A percentile compares a stretch with the other conserved stretches of the same genome.
Evolutionary conservation across 2,113 vertebrate species (phyloP).

Genomic region (Oophaga pumilio): DNA sequence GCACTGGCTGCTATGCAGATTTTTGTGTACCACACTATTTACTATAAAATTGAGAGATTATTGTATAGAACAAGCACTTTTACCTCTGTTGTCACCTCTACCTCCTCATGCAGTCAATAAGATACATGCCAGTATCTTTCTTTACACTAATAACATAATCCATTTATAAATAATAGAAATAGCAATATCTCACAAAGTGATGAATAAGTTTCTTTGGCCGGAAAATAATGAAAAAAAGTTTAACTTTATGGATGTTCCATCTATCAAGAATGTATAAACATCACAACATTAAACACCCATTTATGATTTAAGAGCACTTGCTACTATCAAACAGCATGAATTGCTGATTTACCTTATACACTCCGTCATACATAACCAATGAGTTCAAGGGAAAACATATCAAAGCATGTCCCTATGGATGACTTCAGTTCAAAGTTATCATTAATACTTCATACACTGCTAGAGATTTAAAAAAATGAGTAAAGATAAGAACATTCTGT

Average conservation of each 20-base stretch:
- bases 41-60: too few species aligned
- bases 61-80: too few species aligned
- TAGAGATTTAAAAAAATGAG: not conserved
- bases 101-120: too few species aligned
- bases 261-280: not conserved
- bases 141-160: too few species aligned
- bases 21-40: too few species aligned
- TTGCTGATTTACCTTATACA: not conserved
- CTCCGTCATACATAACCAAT: not conserved
- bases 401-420: not conserved
- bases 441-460: not conserved
- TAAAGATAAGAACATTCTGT: not conserved
- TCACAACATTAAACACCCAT: not conserved
- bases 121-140: too few species aligned
- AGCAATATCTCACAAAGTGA: not conserved
- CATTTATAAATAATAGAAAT: too few species aligned
- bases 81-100: too few species aligned
- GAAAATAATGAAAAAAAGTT: not conserved
- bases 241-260: not conserved
- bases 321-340: slow-evolving; percentile 1
- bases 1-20: too few species aligned
- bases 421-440: not conserved
- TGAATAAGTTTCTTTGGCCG: not conserved
- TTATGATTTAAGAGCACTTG: slow-evolving; percentile 10
- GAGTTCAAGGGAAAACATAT: slow-evolving; percentile 4